Percentiles rank a stretch among this genome's conserved stretches.
Conservation (phyloP, 2,888 invertebrate genomes). For the Bellardia pandia region DNA sequence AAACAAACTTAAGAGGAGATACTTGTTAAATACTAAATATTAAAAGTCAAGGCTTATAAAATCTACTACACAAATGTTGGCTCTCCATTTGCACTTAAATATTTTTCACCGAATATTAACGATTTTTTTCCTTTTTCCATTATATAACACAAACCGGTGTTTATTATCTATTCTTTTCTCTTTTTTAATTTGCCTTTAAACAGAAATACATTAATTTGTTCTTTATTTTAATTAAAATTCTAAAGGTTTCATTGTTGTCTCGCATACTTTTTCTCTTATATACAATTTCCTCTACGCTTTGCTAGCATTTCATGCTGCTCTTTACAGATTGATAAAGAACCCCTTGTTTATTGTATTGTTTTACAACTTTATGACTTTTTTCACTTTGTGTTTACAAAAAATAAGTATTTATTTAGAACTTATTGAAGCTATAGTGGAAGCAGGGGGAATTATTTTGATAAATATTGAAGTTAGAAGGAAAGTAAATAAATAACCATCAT, state of each 20-base stretch:
- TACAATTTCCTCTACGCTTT: neutral
- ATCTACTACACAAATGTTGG: too few relatives aligned
- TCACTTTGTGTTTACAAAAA: slow-evolving; percentile 4
- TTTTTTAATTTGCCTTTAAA: neutral
- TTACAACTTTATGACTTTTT: slow-evolving; percentile 25
- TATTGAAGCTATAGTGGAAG: neutral
- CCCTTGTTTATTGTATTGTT: slow-evolving; percentile 30
- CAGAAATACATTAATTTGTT: neutral
- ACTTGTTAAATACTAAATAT: too few relatives aligned
- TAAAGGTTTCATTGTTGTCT: neutral
- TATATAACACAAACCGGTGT: neutral
- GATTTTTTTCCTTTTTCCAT: too few relatives aligned
- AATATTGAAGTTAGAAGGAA: slow-evolving; percentile 2
- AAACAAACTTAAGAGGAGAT: too few relatives aligned
- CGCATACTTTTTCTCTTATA: neutral
- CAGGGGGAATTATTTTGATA: slow-evolving; percentile 10
- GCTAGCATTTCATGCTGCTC: neutral
- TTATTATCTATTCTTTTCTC: neutral
- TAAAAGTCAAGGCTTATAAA: too few relatives aligned
- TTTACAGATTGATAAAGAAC: neutral
- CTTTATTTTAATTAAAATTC: slow-evolving; percentile 31
- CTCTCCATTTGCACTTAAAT: too few relatives aligned
- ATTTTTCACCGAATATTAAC: too few relatives aligned
- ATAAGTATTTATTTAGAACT: slow-evolving; percentile 32
- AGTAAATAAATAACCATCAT: neutral